Evolutionary conservation across 2,797 vertebrate species (phyloP).

Genomic region (Bradypodion ventrale): DNA sequence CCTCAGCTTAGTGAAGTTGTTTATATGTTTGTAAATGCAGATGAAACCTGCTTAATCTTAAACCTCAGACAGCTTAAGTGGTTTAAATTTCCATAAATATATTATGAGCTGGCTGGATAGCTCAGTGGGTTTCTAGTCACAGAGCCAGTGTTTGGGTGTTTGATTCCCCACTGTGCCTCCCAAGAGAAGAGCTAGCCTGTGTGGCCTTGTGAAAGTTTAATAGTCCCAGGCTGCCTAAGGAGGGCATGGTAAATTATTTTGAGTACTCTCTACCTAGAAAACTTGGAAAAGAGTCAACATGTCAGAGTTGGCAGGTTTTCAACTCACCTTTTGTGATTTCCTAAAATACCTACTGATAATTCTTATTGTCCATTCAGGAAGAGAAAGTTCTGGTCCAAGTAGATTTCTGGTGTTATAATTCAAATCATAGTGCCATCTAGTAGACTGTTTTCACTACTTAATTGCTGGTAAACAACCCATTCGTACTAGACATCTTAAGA

Average conservation of each 20-base stretch:
- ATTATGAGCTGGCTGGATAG: not conserved
- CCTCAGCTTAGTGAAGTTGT: not conserved
- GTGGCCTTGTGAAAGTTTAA: no score
- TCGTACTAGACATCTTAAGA: not conserved
- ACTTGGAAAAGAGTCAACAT: no score
- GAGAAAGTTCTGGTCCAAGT: not conserved
- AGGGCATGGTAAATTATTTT: no score
- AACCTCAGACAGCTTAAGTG: not conserved
- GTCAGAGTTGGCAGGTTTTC: no score
- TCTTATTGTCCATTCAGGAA: not conserved
- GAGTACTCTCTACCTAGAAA: no score
- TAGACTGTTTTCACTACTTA: not conserved
- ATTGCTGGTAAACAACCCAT: not conserved
- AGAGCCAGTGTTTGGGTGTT: no score
- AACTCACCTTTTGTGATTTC: not conserved
- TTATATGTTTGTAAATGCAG: not conserved
- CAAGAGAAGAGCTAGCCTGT: no score
- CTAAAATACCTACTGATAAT: not conserved
- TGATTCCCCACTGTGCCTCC: no score
- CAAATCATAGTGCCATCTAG: not conserved
- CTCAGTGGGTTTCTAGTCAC: no score
- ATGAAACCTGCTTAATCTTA: not conserved
- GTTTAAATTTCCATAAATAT: not conserved
- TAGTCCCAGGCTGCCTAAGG: no score
- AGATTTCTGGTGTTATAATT: not conserved